Evolutionary conservation across 2,888 invertebrate genomes (phyloP).

Genomic region (Phortica okadai): DNA sequence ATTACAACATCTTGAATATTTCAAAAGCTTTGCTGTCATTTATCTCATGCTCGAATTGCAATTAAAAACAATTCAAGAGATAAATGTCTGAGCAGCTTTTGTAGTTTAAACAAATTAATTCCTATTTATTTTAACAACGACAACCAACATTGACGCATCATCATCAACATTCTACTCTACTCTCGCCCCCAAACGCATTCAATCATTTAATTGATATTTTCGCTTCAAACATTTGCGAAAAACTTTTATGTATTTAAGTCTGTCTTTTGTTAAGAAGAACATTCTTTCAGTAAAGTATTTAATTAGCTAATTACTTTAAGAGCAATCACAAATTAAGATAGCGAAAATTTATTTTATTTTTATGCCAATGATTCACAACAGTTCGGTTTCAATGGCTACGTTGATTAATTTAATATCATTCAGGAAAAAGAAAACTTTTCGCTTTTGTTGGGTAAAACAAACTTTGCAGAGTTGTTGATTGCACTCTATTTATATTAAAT

Average conservation of each 20-base stretch:
- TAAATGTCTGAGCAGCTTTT: conserved; percentile 20
- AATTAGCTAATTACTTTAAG: conserved; percentile 64
- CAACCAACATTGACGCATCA: neutral
- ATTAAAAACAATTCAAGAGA: conserved; percentile 63
- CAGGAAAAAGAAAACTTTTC: neutral
- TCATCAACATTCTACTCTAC: neutral
- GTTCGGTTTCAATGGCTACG: conserved; percentile 10
- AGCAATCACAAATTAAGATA: conserved; percentile 27
- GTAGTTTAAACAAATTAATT: conserved; percentile 32
- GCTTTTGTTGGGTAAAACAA: no score
- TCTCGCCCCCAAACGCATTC: neutral
- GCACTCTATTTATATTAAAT: no score
- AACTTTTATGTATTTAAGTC: conserved; percentile 5
- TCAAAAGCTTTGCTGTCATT: conserved; percentile 62
- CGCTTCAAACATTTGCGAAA: neutral
- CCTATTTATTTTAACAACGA: conserved; percentile 22
- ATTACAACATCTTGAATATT: conserved; percentile 57
- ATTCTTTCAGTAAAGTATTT: conserved; percentile 39
- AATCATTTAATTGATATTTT: conserved; percentile 9
- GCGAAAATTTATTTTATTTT: conserved; percentile 1
- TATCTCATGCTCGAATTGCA: conserved; percentile 60
- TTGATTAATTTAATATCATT: conserved; percentile 4
- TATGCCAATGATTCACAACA: neutral
- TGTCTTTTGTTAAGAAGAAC: neutral
- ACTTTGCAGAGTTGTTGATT: no score